Conservation (phyloP, 2,888 invertebrate species). For the Drosophila setosimentum region DNA sequence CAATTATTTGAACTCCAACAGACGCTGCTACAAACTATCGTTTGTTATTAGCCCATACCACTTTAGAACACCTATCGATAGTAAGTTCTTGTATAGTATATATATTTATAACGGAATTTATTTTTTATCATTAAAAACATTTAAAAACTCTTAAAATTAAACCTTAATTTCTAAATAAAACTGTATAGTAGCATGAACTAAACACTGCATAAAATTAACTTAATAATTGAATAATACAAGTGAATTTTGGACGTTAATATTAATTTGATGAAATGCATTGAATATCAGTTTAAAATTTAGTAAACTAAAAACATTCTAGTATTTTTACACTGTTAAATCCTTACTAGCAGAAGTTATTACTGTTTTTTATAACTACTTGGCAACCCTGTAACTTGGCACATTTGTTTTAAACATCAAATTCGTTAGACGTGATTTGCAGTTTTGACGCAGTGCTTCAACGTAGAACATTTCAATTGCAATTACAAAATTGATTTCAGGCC, state of each 20-base stretch:
- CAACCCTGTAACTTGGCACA: slow-evolving; percentile 19
- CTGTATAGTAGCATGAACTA: neutral
- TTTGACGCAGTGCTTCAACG: slow-evolving; percentile 19
- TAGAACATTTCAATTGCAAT: slow-evolving; percentile 11
- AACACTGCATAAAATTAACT: neutral
- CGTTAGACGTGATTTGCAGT: slow-evolving; percentile 54
- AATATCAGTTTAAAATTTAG: neutral
- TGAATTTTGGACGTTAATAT: neutral
- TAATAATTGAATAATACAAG: neutral
- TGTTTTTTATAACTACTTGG: neutral
- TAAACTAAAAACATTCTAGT: neutral
- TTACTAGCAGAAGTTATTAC: neutral
- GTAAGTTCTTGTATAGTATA: neutral
- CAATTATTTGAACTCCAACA: neutral
- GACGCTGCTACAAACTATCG: neutral
- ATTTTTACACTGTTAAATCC: neutral
- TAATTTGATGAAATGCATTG: neutral
- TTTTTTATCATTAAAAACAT: neutral
- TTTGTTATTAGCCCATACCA: neutral
- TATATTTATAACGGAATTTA: neutral
- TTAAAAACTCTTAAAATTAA: neutral
- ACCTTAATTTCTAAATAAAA: neutral
- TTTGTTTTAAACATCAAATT: slow-evolving; percentile 29
- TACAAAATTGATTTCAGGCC: slow-evolving; percentile 23
- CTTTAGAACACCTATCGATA: slow-evolving; percentile 1